phyloP scores from a whole-genome alignment of 2,888 invertebrate genomes.

The Shargacucullia verbasci region DNA sequence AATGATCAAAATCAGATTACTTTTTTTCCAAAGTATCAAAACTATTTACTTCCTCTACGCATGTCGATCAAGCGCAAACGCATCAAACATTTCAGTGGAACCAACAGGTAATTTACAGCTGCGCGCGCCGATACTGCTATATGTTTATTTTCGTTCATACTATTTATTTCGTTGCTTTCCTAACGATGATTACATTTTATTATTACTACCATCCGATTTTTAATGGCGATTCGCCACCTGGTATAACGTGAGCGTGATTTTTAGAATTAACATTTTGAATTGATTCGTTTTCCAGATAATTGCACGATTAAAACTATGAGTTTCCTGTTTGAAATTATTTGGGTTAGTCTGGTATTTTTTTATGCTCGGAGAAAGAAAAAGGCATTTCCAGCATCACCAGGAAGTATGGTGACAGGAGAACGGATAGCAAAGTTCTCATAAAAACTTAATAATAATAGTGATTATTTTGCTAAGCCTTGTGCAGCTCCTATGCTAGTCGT shows the following conservation, averaged over 20 bases:
- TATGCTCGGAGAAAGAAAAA: too few species aligned
- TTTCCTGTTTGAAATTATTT: conserved; percentile 14
- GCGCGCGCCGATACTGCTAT: conserved; percentile 67
- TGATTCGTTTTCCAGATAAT: conserved; percentile 38
- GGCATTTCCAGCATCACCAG: too few species aligned
- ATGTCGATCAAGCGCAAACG: conserved; percentile 82
- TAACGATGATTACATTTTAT: conserved; percentile 81
- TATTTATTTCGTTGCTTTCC: conserved; percentile 77
- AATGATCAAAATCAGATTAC: too few species aligned
- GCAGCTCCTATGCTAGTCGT: too few species aligned
- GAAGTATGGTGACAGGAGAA: too few species aligned
- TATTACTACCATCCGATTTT: conserved; percentile 65
- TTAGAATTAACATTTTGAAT: conserved; percentile 20
- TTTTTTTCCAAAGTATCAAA: conserved; percentile 62
- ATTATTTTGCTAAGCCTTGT: too few species aligned
- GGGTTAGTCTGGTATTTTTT: neutral
- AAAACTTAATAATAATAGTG: too few species aligned
- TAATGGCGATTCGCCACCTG: conserved; percentile 58
- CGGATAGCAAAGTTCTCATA: too few species aligned
- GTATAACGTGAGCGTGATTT: conserved; percentile 37
- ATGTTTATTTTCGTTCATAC: conserved; percentile 81
- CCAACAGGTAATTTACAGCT: conserved; percentile 85
- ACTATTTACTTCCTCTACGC: conserved; percentile 32
- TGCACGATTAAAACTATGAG: conserved; percentile 5
- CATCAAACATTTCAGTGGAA: conserved; percentile 85